phyloP scores from a whole-genome alignment of 2,113 vertebrate species.

The Manacus vitellinus region DNA sequence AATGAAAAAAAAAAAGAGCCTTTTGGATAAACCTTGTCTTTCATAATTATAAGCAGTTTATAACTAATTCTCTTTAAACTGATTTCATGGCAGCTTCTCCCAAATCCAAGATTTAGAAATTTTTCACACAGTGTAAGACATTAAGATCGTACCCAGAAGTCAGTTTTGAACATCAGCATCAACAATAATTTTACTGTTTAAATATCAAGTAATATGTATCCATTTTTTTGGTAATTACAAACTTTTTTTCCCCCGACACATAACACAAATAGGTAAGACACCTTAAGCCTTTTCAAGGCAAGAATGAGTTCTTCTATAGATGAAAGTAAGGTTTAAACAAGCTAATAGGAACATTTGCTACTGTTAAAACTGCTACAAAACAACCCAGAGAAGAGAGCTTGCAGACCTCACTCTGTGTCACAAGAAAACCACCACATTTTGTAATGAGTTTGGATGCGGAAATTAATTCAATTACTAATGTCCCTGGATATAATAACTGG shows the following conservation, averaged over 20 bases:
- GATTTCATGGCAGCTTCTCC: background rate
- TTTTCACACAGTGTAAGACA: background rate
- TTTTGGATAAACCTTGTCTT: background rate
- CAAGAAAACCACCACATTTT: background rate
- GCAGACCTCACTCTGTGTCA: rapidly evolving
- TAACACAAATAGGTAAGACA: background rate
- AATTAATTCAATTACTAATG: background rate
- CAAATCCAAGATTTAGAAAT: background rate
- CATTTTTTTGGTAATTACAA: background rate
- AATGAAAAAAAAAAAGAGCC: background rate
- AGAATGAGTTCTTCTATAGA: background rate
- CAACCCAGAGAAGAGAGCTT: background rate
- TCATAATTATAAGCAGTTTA: background rate
- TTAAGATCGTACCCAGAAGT: background rate
- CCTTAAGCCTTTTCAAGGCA: background rate
- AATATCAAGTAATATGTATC: background rate
- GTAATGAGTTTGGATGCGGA: background rate
- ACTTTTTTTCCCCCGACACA: background rate
- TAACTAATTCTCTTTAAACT: background rate
- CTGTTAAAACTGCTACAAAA: background rate
- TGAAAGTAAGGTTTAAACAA: background rate
- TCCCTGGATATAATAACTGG: background rate
- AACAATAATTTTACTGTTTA: background rate
- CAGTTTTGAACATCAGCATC: background rate
- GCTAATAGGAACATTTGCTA: background rate